Conservation (phyloP, 2,797 vertebrate genomes). For the Micropoecilia bifurca region DNA sequence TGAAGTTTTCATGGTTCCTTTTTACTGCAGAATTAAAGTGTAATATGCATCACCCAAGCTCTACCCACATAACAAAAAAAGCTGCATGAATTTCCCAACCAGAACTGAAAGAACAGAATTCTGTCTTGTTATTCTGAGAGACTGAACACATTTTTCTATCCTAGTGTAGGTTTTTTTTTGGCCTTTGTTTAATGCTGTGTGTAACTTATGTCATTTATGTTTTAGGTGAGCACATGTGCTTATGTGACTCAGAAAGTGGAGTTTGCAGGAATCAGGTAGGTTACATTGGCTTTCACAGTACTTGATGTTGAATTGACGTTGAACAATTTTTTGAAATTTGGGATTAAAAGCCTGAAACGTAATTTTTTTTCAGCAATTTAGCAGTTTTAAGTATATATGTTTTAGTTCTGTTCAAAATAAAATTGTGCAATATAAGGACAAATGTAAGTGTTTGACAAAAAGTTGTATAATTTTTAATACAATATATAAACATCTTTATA, state of each 20-base stretch:
- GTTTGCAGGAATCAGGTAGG: conserved; percentile 95
- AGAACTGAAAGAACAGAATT: not conserved
- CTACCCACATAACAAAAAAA: not conserved
- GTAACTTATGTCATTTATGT: conserved; percentile 16
- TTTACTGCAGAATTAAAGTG: not conserved
- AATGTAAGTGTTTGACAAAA: not conserved
- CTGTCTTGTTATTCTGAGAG: not conserved
- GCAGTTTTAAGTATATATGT: not conserved
- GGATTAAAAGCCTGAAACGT: not conserved
- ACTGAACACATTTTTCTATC: not conserved
- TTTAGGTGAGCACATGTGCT: conserved; percentile 94
- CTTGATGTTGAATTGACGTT: not conserved
- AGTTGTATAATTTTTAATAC: not conserved
- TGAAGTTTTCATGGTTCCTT: not conserved
- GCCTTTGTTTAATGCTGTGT: not conserved
- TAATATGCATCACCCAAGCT: not conserved
- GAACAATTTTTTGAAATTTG: not conserved
- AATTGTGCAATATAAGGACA: not conserved
- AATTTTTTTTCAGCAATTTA: not conserved
- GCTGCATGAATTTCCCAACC: not conserved
- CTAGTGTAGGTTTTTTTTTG: not conserved
- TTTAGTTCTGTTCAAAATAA: not conserved
- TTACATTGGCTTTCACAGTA: not conserved
- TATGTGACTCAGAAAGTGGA: conserved; percentile 98
- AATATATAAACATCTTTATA: not conserved